These are phyloP conservation scores for Puffinus mauretanicus DNA, from an alignment of 2,113 vertebrate species.

Conservation along the genomic window DNA sequence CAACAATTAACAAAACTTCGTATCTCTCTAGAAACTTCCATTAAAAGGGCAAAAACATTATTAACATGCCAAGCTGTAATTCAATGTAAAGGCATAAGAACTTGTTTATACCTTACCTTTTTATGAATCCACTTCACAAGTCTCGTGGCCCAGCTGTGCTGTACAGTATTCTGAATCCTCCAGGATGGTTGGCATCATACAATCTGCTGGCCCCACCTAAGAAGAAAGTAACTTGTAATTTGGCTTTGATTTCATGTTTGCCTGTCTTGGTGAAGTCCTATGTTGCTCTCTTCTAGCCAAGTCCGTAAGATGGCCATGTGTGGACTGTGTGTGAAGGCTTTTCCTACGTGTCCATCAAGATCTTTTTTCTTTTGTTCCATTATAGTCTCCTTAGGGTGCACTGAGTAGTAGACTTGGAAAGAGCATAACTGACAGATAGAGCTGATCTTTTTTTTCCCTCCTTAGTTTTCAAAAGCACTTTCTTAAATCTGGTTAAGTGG, in stretches of 20 bases:
- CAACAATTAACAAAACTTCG: neutral
- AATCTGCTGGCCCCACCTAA: neutral
- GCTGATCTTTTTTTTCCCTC: neutral
- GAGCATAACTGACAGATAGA: neutral
- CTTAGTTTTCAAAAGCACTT: neutral
- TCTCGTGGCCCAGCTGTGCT: fast-evolving
- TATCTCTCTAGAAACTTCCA: neutral
- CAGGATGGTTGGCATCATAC: neutral
- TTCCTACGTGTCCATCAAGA: neutral
- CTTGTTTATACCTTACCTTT: neutral
- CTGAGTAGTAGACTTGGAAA: neutral
- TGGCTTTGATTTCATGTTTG: neutral
- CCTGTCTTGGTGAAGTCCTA: neutral
- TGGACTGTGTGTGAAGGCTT: neutral
- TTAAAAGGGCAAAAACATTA: neutral
- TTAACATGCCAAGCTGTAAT: neutral
- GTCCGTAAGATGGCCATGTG: neutral
- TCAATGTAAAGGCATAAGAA: neutral
- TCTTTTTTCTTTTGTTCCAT: neutral
- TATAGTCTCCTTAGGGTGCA: neutral
- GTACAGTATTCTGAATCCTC: neutral
- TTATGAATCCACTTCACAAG: neutral
- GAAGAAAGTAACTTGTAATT: neutral
- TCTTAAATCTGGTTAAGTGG: neutral
- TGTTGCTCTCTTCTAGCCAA: neutral